Conservation (phyloP, 1,140 invertebrate genomes). For the Orussus abietinus region DNA sequence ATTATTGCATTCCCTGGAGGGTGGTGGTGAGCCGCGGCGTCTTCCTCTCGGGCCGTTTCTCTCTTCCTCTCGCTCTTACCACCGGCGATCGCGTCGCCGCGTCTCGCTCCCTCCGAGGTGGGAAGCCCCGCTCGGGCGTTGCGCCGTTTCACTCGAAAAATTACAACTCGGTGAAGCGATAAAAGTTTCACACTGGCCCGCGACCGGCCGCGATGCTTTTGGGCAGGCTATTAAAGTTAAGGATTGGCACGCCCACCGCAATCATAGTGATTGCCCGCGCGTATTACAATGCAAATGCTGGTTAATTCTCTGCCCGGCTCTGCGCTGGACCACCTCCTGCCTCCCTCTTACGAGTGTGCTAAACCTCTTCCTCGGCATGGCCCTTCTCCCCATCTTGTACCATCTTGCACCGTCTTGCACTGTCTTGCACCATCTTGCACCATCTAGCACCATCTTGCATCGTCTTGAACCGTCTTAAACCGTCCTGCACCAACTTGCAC, state of each 20-base stretch:
- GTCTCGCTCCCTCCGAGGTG: too few species aligned
- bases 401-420: background rate
- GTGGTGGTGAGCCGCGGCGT: too few species aligned
- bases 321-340: background rate
- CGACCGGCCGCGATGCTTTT: background rate
- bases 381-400: background rate
- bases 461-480: background rate
- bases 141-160: constrained; percentile 5
- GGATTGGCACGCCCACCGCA: constrained; percentile 8
- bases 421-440: background rate
- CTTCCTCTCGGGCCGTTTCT: background rate
- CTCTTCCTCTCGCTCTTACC: background rate
- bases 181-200: constrained; percentile 7
- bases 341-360: background rate
- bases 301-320: constrained; percentile 14
- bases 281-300: constrained; percentile 21
- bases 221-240: constrained; percentile 6
- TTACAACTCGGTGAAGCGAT: constrained; percentile 3
- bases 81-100: constrained; percentile 3
- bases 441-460: too few species aligned
- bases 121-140: too few species aligned
- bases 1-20: background rate
- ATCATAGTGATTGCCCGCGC: constrained; percentile 15
- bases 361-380: too few species aligned
- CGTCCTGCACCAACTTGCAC: background rate